These are phyloP conservation scores for Cremastinae sp. DNA, from an alignment of 2,888 invertebrate species.

Conservation along the genomic window DNA sequence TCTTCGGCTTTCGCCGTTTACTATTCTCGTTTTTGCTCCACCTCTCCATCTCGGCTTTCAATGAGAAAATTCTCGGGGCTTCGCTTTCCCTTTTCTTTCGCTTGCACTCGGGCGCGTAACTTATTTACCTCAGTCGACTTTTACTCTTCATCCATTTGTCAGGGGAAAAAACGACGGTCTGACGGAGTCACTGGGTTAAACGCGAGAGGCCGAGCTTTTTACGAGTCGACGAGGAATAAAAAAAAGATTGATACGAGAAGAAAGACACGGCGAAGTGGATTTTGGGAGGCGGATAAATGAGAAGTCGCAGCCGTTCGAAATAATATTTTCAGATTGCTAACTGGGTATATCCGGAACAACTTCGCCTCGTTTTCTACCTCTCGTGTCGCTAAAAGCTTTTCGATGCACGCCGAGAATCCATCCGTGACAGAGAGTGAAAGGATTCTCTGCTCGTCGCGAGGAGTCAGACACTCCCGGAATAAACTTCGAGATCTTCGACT, in stretches of 20 bases:
- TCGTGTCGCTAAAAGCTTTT: constrained; percentile 60
- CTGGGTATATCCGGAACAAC: constrained; percentile 41
- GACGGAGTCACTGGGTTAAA: constrained; percentile 53
- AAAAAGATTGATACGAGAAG: neutral
- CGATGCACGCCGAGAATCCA: constrained; percentile 55
- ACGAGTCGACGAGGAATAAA: neutral
- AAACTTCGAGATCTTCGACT: constrained; percentile 44
- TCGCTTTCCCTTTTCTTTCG: constrained; percentile 70
- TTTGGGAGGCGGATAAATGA: constrained; percentile 15
- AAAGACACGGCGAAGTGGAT: neutral
- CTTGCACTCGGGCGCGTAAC: constrained; percentile 13
- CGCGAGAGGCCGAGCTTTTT: constrained; percentile 24
- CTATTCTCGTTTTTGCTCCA: constrained; percentile 69
- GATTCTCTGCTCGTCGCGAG: neutral
- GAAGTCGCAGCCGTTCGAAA: constrained; percentile 38
- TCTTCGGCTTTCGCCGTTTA: constrained; percentile 53
- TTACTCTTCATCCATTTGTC: constrained; percentile 25
- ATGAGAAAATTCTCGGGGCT: constrained; percentile 62
- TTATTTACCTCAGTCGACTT: constrained; percentile 39
- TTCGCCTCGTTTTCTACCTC: neutral
- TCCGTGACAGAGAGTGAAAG: constrained; percentile 40
- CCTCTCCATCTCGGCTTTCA: constrained; percentile 77
- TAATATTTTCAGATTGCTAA: constrained; percentile 60
- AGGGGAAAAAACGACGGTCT: neutral
- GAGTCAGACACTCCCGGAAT: constrained; percentile 8